Conservation (phyloP, 1,140 invertebrate species). For the Pseudomyrmex concolor region DNA sequence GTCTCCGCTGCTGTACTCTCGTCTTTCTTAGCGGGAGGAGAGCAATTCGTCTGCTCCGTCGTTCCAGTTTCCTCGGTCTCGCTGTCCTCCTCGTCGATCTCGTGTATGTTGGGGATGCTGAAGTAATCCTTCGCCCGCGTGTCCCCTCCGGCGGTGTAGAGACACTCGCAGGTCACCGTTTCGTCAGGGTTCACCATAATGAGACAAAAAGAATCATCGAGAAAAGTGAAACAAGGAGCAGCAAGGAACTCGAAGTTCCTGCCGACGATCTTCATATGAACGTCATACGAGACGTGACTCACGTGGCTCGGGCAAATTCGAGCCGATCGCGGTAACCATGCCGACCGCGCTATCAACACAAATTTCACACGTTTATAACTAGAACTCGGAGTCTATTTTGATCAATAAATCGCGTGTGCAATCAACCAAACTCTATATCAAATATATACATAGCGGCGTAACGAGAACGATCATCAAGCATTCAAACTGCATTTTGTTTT, state of each 20-base stretch:
- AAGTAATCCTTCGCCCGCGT: constrained; percentile 31
- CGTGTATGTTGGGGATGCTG: constrained; percentile 59
- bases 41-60: not conserved
- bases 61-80: constrained; percentile 38
- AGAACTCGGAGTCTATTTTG: not conserved
- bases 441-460: too few relatives aligned
- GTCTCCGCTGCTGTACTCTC: not conserved
- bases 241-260: not conserved
- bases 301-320: not conserved
- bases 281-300: constrained; percentile 9
- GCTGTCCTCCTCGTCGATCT: constrained; percentile 65
- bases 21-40: not conserved
- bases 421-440: not conserved
- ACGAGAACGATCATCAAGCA: too few relatives aligned
- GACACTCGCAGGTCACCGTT: constrained; percentile 41
- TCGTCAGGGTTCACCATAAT: not conserved
- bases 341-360: constrained; percentile 52
- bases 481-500: too few relatives aligned
- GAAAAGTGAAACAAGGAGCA: not conserved
- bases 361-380: not conserved
- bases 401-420: constrained; percentile 9
- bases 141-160: not conserved
- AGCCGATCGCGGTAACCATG: constrained; percentile 52
- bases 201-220: not conserved
- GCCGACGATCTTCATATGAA: not conserved